Conservation (phyloP, 92 coral and sea anemone species). For the Actinostola sp. region DNA sequence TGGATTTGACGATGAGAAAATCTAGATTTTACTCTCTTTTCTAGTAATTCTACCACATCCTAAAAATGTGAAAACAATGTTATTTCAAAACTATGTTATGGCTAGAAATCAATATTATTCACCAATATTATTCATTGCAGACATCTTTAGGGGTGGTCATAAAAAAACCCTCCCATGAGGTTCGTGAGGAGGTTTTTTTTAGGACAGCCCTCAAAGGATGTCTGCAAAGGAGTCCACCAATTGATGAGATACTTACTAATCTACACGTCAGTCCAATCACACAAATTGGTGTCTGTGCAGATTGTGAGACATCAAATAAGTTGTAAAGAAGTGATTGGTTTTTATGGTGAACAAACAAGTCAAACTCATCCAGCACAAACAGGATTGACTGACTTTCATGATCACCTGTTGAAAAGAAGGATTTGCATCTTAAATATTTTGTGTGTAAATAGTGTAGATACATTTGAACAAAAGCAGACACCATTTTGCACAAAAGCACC, state of each 20-base stretch:
- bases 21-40: conserved; percentile 95
- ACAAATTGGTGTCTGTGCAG: conserved; percentile 97
- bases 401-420: conserved; percentile 62
- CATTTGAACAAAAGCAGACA: too few relatives aligned
- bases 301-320: conserved; percentile 95
- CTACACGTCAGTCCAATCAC: conserved; percentile 95
- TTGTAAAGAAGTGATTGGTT: conserved; percentile 93
- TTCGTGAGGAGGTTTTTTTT: too few relatives aligned
- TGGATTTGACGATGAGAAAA: conserved; percentile 99
- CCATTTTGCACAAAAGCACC: too few relatives aligned
- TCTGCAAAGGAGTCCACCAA: too few relatives aligned
- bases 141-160: too few relatives aligned
- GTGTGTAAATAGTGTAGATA: too few relatives aligned
- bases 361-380: conserved; percentile 96
- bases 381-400: conserved; percentile 87
- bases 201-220: too few relatives aligned
- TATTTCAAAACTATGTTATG: background rate
- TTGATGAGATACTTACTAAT: conserved; percentile 92
- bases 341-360: conserved; percentile 93
- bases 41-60: conserved; percentile 98
- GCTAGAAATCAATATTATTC: too few relatives aligned
- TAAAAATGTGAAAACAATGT: conserved; percentile 17
- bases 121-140: too few relatives aligned
- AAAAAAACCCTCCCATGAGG: too few relatives aligned
- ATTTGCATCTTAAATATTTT: background rate